phyloP scores from a whole-genome alignment of 2,888 invertebrate species.

The Morinoia aosen region DNA sequence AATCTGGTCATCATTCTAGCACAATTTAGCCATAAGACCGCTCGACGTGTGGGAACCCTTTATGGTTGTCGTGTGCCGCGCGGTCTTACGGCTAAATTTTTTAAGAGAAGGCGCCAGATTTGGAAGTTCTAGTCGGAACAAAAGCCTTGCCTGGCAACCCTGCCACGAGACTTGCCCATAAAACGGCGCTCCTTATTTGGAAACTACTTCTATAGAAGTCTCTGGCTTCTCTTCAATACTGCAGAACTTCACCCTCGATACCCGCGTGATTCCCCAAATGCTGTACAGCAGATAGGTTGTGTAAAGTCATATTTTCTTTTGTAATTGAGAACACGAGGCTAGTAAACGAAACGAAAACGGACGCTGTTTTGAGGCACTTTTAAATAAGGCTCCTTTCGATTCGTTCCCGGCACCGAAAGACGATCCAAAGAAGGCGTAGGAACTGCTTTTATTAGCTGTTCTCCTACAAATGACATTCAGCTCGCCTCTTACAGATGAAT shows the following conservation, averaged over 20 bases:
- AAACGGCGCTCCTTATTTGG: not conserved
- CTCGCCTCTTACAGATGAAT: not conserved
- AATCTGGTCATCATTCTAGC: no score
- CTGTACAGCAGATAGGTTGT: not conserved
- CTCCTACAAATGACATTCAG: conserved; percentile 6
- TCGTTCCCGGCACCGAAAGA: not conserved
- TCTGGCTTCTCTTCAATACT: not conserved
- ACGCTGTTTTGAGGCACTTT: not conserved
- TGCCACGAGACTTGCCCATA: not conserved
- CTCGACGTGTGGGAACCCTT: not conserved
- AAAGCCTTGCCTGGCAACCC: not conserved
- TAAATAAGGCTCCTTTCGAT: conserved; percentile 39
- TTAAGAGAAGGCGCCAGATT: no score
- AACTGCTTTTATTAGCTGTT: not conserved
- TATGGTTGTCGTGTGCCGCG: not conserved
- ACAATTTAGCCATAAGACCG: not conserved
- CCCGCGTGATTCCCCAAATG: not conserved
- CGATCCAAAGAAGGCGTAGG: not conserved
- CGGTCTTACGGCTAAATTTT: not conserved
- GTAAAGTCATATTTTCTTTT: not conserved
- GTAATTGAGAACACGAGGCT: not conserved
- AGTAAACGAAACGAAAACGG: conserved; percentile 16
- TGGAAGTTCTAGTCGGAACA: not conserved
- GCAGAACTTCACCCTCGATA: not conserved
- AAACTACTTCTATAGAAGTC: not conserved